Percentiles rank a stretch among this genome's conserved stretches.
Conservation (phyloP, 2,113 vertebrate genomes). For the Ptilonorhynchus violaceus region DNA sequence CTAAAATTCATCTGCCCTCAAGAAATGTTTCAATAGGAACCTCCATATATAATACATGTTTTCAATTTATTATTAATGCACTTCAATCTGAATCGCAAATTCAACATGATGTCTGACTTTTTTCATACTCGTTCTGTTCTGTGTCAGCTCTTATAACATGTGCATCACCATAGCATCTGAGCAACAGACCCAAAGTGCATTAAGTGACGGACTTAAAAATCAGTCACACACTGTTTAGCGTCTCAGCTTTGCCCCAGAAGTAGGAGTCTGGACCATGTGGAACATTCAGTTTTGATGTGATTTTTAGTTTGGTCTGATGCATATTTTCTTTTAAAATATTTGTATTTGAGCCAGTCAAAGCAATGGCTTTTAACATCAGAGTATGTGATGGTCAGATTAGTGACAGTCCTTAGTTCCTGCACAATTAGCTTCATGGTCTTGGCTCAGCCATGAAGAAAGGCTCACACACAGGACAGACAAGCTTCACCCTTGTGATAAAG, state of each 20-base stretch:
- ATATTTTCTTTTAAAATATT: not conserved
- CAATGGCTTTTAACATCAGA: not conserved
- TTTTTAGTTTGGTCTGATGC: not conserved
- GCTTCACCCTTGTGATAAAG: not conserved
- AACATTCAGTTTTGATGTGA: not conserved
- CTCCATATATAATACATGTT: constrained; percentile 58
- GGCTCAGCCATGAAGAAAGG: not conserved
- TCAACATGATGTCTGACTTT: constrained; percentile 43
- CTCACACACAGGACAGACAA: not conserved
- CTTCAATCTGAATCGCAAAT: constrained; percentile 45
- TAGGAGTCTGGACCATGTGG: not conserved
- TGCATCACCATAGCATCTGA: not conserved
- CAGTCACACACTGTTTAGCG: not conserved
- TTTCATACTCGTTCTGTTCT: not conserved
- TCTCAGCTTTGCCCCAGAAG: not conserved
- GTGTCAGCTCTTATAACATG: constrained; percentile 5
- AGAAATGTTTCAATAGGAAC: constrained; percentile 30
- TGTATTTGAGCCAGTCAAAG: not conserved
- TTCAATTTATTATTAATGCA: constrained; percentile 56
- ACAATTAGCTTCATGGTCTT: not conserved
- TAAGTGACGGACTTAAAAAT: not conserved
- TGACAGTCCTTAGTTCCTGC: not conserved
- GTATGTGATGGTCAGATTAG: not conserved
- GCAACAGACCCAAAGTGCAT: not conserved
- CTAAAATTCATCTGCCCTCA: constrained; percentile 40